phyloP scores from a whole-genome alignment of 2,113 vertebrate species.

The Leptodactylus fuscus region DNA sequence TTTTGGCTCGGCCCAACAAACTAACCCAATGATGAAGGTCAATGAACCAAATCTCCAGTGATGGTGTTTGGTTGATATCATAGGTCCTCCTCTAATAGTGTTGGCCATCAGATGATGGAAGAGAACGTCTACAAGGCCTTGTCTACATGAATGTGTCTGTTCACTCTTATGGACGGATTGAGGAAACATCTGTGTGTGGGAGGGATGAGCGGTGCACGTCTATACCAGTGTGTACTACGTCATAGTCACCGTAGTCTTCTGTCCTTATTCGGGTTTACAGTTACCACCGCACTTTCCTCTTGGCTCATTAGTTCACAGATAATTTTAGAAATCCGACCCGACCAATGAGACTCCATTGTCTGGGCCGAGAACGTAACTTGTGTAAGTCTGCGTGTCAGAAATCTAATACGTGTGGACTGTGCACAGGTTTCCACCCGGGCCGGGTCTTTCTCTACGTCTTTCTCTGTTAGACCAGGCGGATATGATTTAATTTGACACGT shows the following conservation, averaged over 20 bases:
- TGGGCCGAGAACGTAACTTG: background rate
- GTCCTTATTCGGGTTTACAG: background rate
- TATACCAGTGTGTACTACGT: too few relatives aligned
- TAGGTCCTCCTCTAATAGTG: too few relatives aligned
- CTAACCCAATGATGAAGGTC: too few relatives aligned
- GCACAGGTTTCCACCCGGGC: background rate
- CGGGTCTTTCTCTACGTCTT: background rate
- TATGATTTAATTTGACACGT: constrained; percentile 42
- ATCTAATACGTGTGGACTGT: background rate
- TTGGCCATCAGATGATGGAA: too few relatives aligned
- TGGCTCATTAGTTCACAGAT: background rate
- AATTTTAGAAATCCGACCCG: background rate
- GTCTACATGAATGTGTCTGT: too few relatives aligned
- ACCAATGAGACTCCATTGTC: background rate
- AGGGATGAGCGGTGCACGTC: too few relatives aligned
- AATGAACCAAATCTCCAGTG: too few relatives aligned
- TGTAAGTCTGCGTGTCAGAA: background rate
- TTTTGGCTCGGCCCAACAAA: too few relatives aligned
- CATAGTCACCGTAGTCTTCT: background rate
- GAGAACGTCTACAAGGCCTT: too few relatives aligned
- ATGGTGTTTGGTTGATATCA: too few relatives aligned
- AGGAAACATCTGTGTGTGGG: too few relatives aligned
- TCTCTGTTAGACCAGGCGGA: constrained; percentile 1
- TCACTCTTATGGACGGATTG: too few relatives aligned
- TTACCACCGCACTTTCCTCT: background rate